Evolutionary conservation across 2,888 invertebrate genomes (phyloP).

Genomic region (Xanthorhoe spadicearia): DNA sequence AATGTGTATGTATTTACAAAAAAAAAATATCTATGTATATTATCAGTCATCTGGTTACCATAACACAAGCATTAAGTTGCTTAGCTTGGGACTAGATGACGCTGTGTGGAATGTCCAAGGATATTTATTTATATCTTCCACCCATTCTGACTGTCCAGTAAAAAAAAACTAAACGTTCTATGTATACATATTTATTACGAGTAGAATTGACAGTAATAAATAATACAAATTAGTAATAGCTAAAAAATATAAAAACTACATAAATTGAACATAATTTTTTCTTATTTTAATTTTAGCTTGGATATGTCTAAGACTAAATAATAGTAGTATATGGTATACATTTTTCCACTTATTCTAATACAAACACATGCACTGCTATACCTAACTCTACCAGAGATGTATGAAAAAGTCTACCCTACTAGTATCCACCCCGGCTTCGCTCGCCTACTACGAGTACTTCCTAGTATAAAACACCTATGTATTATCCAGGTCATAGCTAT

Average conservation of each 20-base stretch:
- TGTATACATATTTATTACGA: constrained; percentile 57
- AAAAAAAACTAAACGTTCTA: constrained; percentile 20
- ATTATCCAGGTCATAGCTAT: no score
- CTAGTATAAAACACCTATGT: no score
- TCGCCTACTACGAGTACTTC: background rate
- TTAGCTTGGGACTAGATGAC: no score
- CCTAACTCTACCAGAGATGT: background rate
- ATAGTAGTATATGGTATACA: background rate
- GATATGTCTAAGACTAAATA: background rate
- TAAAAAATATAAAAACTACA: constrained; percentile 20
- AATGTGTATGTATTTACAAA: no score
- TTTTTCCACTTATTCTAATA: background rate
- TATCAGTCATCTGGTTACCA: no score
- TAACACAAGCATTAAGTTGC: no score
- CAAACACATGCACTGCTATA: background rate
- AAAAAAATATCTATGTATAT: no score
- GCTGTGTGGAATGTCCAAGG: no score
- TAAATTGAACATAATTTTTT: constrained; percentile 19
- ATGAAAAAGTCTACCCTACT: no score
- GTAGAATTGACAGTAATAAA: constrained; percentile 52
- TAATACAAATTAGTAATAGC: constrained; percentile 52
- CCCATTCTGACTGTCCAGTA: background rate
- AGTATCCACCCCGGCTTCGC: background rate
- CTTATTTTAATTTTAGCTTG: background rate
- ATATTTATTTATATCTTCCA: no score